Evolutionary conservation across 2,888 invertebrate species (phyloP).

Genomic region (Mallateleia sp.): DNA sequence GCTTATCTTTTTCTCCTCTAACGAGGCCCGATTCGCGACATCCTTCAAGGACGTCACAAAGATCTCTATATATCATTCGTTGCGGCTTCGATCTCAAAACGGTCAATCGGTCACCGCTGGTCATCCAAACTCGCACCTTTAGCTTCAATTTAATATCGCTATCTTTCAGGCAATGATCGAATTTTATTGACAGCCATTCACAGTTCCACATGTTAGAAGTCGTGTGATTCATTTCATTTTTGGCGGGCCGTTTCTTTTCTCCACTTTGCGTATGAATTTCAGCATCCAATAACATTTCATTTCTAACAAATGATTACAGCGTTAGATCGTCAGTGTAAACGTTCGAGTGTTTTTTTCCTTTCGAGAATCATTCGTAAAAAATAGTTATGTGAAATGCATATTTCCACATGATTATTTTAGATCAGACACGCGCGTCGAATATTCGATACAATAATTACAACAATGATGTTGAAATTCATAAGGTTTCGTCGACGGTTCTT

Average conservation of each 20-base stretch:
- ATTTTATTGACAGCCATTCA: conserved; percentile 39
- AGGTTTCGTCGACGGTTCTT: conserved; percentile 1
- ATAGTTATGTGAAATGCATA: conserved; percentile 17
- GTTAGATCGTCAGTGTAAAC: neutral
- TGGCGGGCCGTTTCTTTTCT: neutral
- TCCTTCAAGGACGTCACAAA: conserved; percentile 64
- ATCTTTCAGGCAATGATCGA: conserved; percentile 29
- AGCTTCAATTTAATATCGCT: conserved; percentile 35
- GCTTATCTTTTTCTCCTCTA: conserved; percentile 53
- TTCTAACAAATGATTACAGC: neutral
- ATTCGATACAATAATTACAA: conserved; percentile 18
- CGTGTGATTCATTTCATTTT: conserved; percentile 11
- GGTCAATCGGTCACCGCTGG: conserved; percentile 55
- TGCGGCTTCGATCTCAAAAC: conserved; percentile 57
- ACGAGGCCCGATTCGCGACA: conserved; percentile 61
- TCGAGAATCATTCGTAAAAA: conserved; percentile 30
- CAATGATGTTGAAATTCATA: conserved; percentile 49
- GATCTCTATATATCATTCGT: conserved; percentile 64
- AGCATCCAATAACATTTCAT: conserved; percentile 8
- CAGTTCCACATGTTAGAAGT: conserved; percentile 27
- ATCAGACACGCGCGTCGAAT: neutral
- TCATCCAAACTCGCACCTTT: conserved; percentile 47
- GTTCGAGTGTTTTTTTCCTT: conserved; percentile 12
- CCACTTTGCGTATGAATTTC: conserved; percentile 24
- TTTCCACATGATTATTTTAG: conserved; percentile 7